Conservation (phyloP, 2,113 vertebrate genomes). For the Ammodramus savannarum region DNA sequence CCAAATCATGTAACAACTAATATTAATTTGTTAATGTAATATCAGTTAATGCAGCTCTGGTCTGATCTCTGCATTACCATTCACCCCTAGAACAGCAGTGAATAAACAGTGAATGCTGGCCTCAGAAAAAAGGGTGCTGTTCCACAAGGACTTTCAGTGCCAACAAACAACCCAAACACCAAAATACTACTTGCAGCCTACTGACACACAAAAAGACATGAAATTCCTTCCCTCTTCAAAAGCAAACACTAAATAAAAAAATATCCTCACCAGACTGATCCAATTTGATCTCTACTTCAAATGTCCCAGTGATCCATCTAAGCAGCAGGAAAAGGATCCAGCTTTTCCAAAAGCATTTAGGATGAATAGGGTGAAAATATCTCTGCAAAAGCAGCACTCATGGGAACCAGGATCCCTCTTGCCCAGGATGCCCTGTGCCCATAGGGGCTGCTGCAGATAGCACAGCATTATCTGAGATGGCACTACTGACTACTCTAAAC, state of each 20-base stretch:
- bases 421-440: not conserved
- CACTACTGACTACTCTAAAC: not conserved
- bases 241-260: not conserved
- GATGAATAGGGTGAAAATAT: not conserved
- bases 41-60: not conserved
- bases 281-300: not conserved
- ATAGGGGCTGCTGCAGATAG: not conserved
- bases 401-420: accelerated
- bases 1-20: not conserved
- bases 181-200: not conserved
- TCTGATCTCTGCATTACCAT: not conserved
- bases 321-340: not conserved
- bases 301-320: not conserved
- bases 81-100: not conserved
- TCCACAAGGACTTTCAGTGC: not conserved
- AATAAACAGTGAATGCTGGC: not conserved
- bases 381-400: not conserved
- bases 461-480: not conserved
- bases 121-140: not conserved
- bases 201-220: not conserved
- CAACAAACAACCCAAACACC: not conserved
- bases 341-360: not conserved
- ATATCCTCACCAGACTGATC: not conserved
- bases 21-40: not conserved
- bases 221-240: not conserved